These are phyloP conservation scores for Lumbricus terrestris DNA, from an alignment of 2,888 invertebrate genomes.

Conservation along the genomic window DNA sequence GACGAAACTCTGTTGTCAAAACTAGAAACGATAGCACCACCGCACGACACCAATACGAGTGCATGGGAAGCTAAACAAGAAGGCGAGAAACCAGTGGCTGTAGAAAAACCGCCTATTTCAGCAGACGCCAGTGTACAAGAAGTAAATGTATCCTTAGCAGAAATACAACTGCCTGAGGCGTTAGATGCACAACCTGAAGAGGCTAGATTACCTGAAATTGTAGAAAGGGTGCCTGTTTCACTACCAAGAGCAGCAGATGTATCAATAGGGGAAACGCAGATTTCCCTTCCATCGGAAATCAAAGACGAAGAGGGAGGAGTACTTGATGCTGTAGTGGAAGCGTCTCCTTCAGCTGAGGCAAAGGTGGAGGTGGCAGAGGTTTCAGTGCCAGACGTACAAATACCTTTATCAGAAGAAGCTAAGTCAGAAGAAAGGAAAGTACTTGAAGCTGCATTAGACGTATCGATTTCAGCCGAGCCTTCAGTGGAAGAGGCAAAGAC, in stretches of 20 bases:
- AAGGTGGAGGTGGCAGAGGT: not conserved
- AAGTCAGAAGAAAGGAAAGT: not conserved
- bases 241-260: not conserved
- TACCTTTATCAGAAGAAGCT: not conserved
- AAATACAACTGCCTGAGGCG: not conserved
- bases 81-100: not conserved
- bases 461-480: not conserved
- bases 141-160: not conserved
- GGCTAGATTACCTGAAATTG: not conserved
- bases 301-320: not conserved
- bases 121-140: not conserved
- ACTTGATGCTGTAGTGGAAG: not conserved
- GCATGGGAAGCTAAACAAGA: not conserved
- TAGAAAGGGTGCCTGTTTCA: not conserved
- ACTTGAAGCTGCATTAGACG: not conserved
- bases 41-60: not conserved
- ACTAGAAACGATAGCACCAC: not conserved
- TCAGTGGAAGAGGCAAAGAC: constrained; percentile 8
- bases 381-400: not conserved
- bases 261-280: not conserved
- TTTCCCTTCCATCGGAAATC: not conserved
- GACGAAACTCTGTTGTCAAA: not conserved
- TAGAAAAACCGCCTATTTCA: not conserved
- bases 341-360: not conserved
- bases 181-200: not conserved